These are phyloP conservation scores for Cephalopachus bancanus DNA, from an alignment of 2,797 vertebrate genomes.

Conservation along the genomic window DNA sequence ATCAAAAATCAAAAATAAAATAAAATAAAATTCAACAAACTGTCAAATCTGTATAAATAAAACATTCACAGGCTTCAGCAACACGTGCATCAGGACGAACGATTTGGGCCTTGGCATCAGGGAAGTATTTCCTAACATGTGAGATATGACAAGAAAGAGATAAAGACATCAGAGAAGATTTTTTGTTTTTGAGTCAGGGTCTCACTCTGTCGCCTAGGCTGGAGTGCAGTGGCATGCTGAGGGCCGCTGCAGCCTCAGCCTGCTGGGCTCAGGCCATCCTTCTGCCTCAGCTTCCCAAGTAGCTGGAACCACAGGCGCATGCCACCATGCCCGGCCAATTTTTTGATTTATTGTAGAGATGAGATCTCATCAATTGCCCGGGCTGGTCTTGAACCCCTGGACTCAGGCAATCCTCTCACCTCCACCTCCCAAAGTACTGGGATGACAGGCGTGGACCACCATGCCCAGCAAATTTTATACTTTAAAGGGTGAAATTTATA, in stretches of 20 bases:
- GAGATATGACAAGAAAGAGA: constrained; percentile 72
- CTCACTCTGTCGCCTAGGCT: not conserved
- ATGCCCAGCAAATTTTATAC: not conserved
- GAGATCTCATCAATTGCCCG: not conserved
- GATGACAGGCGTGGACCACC: not conserved
- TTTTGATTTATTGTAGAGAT: not conserved
- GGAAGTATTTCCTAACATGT: constrained; percentile 69
- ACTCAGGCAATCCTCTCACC: not conserved
- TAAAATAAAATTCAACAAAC: constrained; percentile 41
- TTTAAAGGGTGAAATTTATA: not conserved
- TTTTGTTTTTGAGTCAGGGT: not conserved
- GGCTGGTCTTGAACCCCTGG: not conserved
- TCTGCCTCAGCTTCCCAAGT: not conserved
- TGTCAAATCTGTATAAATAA: constrained; percentile 61
- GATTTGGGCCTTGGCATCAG: constrained; percentile 19
- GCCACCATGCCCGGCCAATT: not conserved
- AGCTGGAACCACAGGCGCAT: not conserved
- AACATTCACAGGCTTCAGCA: constrained; percentile 52
- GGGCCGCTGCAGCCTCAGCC: not conserved
- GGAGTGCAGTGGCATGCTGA: not conserved
- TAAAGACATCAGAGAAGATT: constrained; percentile 69
- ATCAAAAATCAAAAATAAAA: not conserved
- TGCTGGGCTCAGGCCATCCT: not conserved
- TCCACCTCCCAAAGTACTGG: not conserved
- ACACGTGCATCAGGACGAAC: not conserved